Evolutionary conservation across 2,113 vertebrate species (phyloP).

Genomic region (Ellobius talpinus): DNA sequence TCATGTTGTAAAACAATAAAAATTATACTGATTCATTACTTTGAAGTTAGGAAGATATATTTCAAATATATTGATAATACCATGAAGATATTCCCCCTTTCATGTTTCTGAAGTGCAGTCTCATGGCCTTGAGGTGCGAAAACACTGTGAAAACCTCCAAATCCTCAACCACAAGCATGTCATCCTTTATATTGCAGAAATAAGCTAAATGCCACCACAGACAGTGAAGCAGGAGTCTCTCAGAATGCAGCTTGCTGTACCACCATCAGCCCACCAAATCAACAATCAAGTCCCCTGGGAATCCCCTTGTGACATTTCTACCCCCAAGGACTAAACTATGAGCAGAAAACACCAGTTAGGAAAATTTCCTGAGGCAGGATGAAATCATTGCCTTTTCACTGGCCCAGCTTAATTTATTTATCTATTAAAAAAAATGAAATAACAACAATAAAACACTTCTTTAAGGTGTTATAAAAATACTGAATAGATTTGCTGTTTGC

Average conservation of each 20-base stretch:
- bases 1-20: neutral
- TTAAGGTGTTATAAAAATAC: conserved; percentile 41
- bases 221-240: neutral
- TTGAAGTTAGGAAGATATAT: neutral
- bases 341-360: neutral
- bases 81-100: neutral
- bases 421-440: neutral
- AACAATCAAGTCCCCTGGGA: neutral
- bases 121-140: neutral
- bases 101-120: neutral
- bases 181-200: neutral
- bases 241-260: neutral
- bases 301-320: neutral
- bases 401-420: neutral
- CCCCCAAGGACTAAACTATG: neutral
- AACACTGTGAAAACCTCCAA: neutral
- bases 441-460: neutral
- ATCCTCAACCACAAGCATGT: neutral
- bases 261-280: neutral
- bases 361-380: neutral
- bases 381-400: neutral
- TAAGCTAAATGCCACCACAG: neutral
- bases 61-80: neutral
- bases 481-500: neutral
- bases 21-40: neutral